These are phyloP conservation scores for Chascanopsetta lugubris DNA, from an alignment of 2,113 vertebrate genomes.

Conservation along the genomic window DNA sequence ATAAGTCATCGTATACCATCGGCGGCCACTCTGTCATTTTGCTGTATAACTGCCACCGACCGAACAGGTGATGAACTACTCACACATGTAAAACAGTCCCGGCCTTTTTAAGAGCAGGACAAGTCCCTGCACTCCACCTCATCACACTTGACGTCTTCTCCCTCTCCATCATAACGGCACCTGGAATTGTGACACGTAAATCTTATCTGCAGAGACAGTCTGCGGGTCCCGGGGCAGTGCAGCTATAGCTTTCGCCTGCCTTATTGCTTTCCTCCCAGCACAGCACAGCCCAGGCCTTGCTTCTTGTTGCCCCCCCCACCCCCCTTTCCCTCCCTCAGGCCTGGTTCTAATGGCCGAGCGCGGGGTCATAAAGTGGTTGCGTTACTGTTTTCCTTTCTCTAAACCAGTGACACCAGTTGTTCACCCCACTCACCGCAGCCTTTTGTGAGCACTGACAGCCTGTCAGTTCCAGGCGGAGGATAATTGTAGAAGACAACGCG, in stretches of 20 bases:
- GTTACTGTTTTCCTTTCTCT: conserved; percentile 71
- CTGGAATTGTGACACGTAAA: conserved; percentile 74
- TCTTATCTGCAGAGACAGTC: conserved; percentile 59
- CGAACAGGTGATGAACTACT: conserved; percentile 13
- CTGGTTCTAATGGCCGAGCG: conserved; percentile 58
- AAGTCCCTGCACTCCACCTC: conserved; percentile 64
- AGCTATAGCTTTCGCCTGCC: conserved; percentile 1
- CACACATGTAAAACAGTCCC: conserved; percentile 37
- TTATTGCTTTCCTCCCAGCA: conserved; percentile 50
- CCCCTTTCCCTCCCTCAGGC: conserved; percentile 52
- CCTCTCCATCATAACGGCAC: conserved; percentile 65
- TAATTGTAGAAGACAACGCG: conserved; percentile 46
- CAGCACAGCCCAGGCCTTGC: conserved; percentile 21
- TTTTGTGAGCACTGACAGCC: conserved; percentile 68
- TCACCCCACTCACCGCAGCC: conserved; percentile 60
- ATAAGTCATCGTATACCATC: conserved; percentile 15
- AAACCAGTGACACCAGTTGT: conserved; percentile 77
- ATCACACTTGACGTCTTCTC: conserved; percentile 47
- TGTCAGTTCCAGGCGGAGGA: conserved; percentile 57
- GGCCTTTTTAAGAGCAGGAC: conserved; percentile 52
- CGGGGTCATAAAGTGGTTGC: conserved; percentile 74
- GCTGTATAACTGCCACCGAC: conserved; percentile 4
- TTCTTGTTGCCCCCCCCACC: no score
- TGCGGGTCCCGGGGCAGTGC: conserved; percentile 48
- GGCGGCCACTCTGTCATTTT: conserved; percentile 34